Percentiles rank a stretch among this genome's conserved stretches.
Evolutionary conservation across 2,113 vertebrate species (phyloP).

Genomic region (Montifringilla adamsi): DNA sequence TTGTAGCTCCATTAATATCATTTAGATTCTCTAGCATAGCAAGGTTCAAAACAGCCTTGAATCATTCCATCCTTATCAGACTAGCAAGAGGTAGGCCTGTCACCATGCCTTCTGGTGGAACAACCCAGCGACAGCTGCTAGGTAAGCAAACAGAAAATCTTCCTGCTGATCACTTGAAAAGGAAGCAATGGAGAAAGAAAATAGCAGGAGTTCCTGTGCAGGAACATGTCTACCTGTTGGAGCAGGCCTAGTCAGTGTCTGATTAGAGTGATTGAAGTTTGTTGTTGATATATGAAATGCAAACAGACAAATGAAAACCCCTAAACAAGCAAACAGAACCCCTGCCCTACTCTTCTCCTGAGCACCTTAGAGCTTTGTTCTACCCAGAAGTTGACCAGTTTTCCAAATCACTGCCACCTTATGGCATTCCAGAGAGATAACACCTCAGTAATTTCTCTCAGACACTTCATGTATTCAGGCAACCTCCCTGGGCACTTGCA

Average conservation of each 20-base stretch:
- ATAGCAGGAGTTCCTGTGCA: neutral
- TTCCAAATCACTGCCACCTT: slow-evolving; percentile 60
- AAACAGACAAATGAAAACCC: neutral
- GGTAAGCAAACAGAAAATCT: neutral
- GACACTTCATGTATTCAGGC: neutral
- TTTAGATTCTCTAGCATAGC: neutral
- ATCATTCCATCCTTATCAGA: neutral
- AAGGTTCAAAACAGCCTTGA: neutral
- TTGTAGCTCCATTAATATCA: neutral
- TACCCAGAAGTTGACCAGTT: neutral
- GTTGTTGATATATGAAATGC: neutral
- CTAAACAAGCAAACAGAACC: neutral
- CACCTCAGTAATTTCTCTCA: neutral
- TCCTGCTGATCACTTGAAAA: neutral
- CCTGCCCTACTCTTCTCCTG: neutral
- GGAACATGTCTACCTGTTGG: neutral
- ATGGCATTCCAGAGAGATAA: slow-evolving; percentile 53
- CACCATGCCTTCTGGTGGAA: neutral
- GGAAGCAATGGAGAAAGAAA: neutral
- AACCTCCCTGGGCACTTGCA: neutral
- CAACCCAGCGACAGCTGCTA: neutral
- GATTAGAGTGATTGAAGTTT: neutral
- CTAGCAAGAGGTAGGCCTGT: neutral
- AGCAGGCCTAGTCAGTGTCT: neutral
- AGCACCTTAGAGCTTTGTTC: slow-evolving; percentile 9